phyloP scores from a whole-genome alignment of 1,140 invertebrate genomes.

The Lethrus apterus region DNA sequence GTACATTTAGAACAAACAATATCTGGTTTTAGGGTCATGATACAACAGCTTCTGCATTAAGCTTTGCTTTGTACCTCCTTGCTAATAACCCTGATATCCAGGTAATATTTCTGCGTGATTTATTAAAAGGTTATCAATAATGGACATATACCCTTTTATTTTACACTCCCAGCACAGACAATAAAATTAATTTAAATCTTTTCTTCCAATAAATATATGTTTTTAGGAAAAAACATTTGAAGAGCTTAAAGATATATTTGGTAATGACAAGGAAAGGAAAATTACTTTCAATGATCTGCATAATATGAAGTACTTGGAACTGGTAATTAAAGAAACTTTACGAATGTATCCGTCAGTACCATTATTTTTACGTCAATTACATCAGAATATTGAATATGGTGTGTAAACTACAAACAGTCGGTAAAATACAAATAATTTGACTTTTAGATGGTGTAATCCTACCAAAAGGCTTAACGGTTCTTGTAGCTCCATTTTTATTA shows the following conservation, averaged over 20 bases:
- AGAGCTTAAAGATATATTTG: slow-evolving; percentile 58
- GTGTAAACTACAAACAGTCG: slow-evolving; percentile 2
- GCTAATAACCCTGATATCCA: slow-evolving; percentile 46
- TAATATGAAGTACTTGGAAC: slow-evolving; percentile 65
- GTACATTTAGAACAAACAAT: no score
- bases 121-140: background rate
- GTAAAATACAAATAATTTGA: slow-evolving; percentile 16
- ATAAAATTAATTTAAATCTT: background rate
- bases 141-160: background rate
- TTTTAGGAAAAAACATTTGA: slow-evolving; percentile 53
- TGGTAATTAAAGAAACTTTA: slow-evolving; percentile 61
- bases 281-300: slow-evolving; percentile 55
- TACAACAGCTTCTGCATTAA: slow-evolving; percentile 55
- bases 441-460: slow-evolving; percentile 44
- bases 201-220: slow-evolving; percentile 11
- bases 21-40: slow-evolving; percentile 48
- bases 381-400: slow-evolving; percentile 43
- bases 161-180: slow-evolving; percentile 30
- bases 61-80: slow-evolving; percentile 49
- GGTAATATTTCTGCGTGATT: slow-evolving; percentile 15
- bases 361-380: slow-evolving; percentile 54
- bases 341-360: slow-evolving; percentile 67
- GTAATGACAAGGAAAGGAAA: slow-evolving; percentile 40
- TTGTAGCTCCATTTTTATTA: slow-evolving; percentile 48
- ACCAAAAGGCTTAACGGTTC: slow-evolving; percentile 44